Percentiles rank a stretch among this genome's conserved stretches.
Conservation (phyloP, 2,113 vertebrate species). For the Cercopithecus mona region DNA sequence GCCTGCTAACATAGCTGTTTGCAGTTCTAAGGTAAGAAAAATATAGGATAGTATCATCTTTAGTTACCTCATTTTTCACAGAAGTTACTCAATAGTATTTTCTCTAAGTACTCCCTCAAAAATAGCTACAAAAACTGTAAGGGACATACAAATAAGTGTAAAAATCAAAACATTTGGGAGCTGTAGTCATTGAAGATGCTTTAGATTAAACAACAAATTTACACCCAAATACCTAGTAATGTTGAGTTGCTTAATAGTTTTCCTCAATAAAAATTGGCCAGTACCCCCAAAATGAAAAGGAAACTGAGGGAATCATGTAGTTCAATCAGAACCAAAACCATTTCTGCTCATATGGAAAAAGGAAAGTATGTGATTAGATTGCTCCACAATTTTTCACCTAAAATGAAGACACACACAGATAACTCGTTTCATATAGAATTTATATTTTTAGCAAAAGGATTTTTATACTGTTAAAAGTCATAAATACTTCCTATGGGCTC, state of each 20-base stretch:
- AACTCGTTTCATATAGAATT: conserved; percentile 15
- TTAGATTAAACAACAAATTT: background rate
- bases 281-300: background rate
- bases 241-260: conserved; percentile 18
- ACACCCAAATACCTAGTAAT: background rate
- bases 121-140: background rate
- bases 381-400: background rate
- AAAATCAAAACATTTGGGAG: conserved; percentile 1
- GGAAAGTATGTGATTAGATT: background rate
- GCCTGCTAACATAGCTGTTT: conserved; percentile 90
- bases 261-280: background rate
- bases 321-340: conserved; percentile 25
- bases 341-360: background rate
- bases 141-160: background rate
- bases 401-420: background rate
- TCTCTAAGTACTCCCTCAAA: background rate
- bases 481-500: background rate
- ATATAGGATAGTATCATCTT: background rate
- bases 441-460: background rate
- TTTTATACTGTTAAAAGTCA: conserved; percentile 44
- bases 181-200: background rate
- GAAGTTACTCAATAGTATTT: background rate
- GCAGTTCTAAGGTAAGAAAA: conserved; percentile 87
- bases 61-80: conserved; percentile 41
- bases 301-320: background rate